Evolutionary conservation across 30 jellyfish, hydroid and myxozoan genomes (phyloP), one percentile per base, ranked within the genome.

Genomic region (Aurelia aurita complex sp. Pacific): DNA sequence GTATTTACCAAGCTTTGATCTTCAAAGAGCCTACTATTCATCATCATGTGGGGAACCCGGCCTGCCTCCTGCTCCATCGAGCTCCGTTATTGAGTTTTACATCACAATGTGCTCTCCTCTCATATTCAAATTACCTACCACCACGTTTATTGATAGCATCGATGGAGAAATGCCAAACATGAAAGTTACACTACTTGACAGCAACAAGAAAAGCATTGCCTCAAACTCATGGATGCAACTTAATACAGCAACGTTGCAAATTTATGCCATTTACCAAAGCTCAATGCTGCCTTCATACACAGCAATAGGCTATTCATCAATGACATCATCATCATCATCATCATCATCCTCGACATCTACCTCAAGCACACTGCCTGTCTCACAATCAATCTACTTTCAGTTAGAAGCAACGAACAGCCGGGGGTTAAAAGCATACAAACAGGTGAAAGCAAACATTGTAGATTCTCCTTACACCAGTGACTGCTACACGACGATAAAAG

Each of bases 401-500:
- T 43, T 92, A n/a, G 90, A 92, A 83, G 98, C 98, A 35, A 88
- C 91, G 54, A 86, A 86, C 29, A 92, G 98, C 65, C 89, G 86
- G 1, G 89, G 90, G 5, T 10, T 80, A 42, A 55, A 85, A 33
- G 57, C 75, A 2, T 65, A 15, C 40, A 73, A 69, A 66, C 54
- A 46, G 29, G 43, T 92, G 40, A 46, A 80, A 40, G 81, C 81
- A 32, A 74, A 69, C 23, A 82, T 86, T 17, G 57, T 52, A 12
- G 86, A 73, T 10, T 65, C 46, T 13, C 97, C 96, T 16, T 91
- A 61, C 64, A 91, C 97, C 60, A 67, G 89, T 67, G 97, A 91
- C 61, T 91, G 97, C 51, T 57, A 76, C 34, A 67, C 77, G 5
- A 72, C 92, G n/a, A 73, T 91, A n/a, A 12, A 29, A 2, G 82